phyloP scores from a whole-genome alignment of 2,797 vertebrate genomes.

The Glossophaga mutica region DNA sequence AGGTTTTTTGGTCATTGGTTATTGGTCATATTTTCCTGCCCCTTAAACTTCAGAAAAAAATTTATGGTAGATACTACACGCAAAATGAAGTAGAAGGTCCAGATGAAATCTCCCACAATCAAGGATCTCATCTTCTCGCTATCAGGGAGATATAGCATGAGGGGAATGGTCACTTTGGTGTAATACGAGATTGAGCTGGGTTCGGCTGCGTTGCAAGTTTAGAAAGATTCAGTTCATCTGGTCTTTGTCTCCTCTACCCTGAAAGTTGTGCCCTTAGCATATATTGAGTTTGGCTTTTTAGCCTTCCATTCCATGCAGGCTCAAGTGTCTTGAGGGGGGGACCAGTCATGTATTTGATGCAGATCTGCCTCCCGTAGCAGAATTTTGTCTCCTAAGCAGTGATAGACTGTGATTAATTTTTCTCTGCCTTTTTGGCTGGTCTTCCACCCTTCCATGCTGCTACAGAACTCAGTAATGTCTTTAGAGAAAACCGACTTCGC shows the following conservation, averaged over 20 bases:
- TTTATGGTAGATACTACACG: neutral
- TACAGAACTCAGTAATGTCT: neutral
- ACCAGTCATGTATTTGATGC: neutral
- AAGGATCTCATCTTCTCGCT: neutral
- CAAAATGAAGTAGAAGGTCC: neutral
- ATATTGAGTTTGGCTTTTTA: neutral
- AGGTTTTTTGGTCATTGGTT: neutral
- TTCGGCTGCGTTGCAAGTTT: neutral
- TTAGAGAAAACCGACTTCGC: neutral
- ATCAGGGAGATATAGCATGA: neutral
- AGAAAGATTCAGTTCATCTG: neutral
- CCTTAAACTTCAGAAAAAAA: neutral
- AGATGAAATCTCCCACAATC: neutral
- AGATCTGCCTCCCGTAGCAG: neutral
- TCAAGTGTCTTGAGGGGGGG: neutral
- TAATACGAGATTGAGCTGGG: neutral
- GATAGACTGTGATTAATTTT: neutral
- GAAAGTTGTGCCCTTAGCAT: neutral
- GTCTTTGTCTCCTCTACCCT: neutral
- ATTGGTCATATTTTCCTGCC: neutral
- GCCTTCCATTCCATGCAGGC: neutral
- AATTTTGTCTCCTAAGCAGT: neutral
- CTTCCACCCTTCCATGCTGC: neutral
- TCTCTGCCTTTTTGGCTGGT: neutral
- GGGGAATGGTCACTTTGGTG: neutral